Evolutionary conservation across 2,113 vertebrate genomes (phyloP).

Genomic region (Orientallactaga bullata): DNA sequence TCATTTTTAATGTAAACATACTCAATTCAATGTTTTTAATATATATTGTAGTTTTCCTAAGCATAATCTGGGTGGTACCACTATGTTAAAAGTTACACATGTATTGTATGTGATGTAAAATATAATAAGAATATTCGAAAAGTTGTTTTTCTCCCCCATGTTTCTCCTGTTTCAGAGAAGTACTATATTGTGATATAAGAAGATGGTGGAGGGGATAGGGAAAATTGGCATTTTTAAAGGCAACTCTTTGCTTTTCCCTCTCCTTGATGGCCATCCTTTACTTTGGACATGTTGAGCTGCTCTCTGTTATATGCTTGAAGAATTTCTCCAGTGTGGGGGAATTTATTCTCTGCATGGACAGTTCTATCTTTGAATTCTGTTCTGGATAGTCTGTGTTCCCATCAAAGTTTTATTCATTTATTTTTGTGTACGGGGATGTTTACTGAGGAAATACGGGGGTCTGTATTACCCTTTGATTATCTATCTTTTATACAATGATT

Average conservation of each 20-base stretch:
- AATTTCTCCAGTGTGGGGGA: not conserved
- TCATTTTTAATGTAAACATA: slow-evolving; percentile 50
- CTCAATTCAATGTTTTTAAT: not conserved
- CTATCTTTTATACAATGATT: slow-evolving; percentile 25
- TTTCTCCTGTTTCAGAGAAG: not conserved
- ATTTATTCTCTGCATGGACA: not conserved
- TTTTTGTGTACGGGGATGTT: not conserved
- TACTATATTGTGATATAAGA: not conserved
- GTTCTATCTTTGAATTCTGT: not conserved
- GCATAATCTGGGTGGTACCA: not conserved
- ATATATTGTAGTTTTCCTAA: not conserved
- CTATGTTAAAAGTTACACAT: not conserved
- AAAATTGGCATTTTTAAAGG: not conserved
- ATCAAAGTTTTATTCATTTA: not conserved
- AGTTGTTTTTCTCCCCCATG: accelerated
- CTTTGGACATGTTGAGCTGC: not conserved
- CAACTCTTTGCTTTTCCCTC: not conserved
- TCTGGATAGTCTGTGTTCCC: not conserved
- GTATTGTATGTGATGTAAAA: not conserved
- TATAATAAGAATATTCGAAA: not conserved
- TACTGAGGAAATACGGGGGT: not conserved
- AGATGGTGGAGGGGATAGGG: not conserved
- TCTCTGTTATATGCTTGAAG: not conserved
- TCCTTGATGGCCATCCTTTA: not conserved
- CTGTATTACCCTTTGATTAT: not conserved